These are phyloP conservation scores for Notospermus geniculatus DNA, from an alignment of 1,140 invertebrate species.

Conservation along the genomic window DNA sequence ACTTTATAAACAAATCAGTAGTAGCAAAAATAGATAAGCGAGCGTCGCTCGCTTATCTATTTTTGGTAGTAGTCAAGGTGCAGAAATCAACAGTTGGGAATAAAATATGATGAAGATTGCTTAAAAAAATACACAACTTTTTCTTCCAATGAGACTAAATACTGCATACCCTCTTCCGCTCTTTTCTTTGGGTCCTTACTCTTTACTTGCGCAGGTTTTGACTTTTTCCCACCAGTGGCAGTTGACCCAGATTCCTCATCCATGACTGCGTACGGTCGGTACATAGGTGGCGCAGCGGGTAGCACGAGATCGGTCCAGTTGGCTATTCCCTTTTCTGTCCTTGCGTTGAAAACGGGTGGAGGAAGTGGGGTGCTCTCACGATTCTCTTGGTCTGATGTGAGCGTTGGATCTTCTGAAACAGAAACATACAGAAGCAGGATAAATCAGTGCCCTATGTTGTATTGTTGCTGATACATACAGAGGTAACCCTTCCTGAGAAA, in stretches of 20 bases:
- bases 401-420: too few species aligned
- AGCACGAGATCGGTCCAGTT: slow-evolving; percentile 37
- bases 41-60: too few species aligned
- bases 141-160: slow-evolving; percentile 7
- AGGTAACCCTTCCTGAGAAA: too few species aligned
- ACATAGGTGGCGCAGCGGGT: slow-evolving; percentile 47
- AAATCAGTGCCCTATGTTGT: too few species aligned
- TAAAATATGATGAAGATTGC: too few species aligned
- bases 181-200: not conserved
- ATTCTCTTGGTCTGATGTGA: not conserved
- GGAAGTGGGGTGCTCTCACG: slow-evolving; percentile 28
- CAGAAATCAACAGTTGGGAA: too few species aligned
- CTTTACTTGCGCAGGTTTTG: not conserved
- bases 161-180: not conserved
- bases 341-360: slow-evolving; percentile 32
- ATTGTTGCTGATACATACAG: too few species aligned
- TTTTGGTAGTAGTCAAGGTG: too few species aligned
- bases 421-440: too few species aligned
- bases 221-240: not conserved
- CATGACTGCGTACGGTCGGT: slow-evolving; percentile 40
- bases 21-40: too few species aligned
- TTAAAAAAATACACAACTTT: not conserved
- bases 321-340: slow-evolving; percentile 33
- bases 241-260: slow-evolving; percentile 22
- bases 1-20: too few species aligned